These are phyloP conservation scores for Esox masquinongy DNA, from an alignment of 2,797 vertebrate genomes.

Conservation along the genomic window DNA sequence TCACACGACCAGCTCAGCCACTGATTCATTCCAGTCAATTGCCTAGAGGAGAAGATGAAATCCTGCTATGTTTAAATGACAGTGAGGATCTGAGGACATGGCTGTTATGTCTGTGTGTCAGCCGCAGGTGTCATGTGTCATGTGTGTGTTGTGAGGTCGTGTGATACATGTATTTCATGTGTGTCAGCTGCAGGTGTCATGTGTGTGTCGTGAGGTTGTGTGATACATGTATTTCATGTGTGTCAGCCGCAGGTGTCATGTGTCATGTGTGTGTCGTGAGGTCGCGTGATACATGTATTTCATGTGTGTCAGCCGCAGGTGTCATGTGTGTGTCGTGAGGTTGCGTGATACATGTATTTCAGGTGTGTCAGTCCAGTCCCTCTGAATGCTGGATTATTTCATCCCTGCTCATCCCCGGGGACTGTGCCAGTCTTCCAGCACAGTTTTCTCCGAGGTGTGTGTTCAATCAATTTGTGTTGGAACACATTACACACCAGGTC, in stretches of 20 bases:
- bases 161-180: no score
- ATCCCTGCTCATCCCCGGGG: slow-evolving; percentile 3
- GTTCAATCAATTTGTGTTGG: slow-evolving; percentile 30
- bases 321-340: no score
- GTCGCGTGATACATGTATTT: no score
- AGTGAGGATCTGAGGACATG: neutral
- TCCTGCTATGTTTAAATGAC: neutral
- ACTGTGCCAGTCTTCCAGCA: slow-evolving; percentile 15
- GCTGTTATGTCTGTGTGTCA: neutral
- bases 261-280: no score
- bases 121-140: neutral
- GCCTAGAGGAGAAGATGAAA: neutral
- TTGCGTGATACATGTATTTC: neutral
- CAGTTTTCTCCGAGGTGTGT: slow-evolving; percentile 10
- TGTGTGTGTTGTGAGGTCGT: neutral
- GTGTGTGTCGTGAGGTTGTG: neutral
- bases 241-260: no score
- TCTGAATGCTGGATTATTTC: neutral
- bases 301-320: neutral
- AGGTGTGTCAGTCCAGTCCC: neutral
- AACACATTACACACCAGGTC: slow-evolving; percentile 9
- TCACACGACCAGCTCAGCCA: neutral
- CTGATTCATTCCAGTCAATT: neutral
- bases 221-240: no score
- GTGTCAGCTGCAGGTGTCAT: neutral